A percentile compares a stretch with the other conserved stretches of the same genome.
Conservation (phyloP, 2,888 invertebrate genomes). For the Tenthredo livida region DNA sequence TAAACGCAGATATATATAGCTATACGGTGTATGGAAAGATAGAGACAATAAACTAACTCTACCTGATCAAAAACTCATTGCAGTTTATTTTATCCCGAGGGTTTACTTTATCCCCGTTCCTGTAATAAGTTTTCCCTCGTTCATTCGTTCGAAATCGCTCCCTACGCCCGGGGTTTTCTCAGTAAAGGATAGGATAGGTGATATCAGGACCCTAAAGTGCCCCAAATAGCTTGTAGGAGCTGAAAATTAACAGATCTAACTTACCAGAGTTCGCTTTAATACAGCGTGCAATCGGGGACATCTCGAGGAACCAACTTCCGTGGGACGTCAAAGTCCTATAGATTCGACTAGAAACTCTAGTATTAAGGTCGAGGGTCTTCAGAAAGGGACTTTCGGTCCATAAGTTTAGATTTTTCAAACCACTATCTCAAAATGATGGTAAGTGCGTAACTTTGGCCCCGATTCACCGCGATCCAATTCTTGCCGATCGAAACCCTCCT, state of each 20-base stretch:
- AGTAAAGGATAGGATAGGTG: background rate
- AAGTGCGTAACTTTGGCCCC: background rate
- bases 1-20: background rate
- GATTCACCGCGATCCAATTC: no score
- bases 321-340: slow-evolving; percentile 23
- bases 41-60: slow-evolving; percentile 31
- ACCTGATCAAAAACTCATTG: slow-evolving; percentile 48
- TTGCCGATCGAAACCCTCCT: no score
- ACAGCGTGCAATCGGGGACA: slow-evolving; percentile 22
- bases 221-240: slow-evolving; percentile 29
- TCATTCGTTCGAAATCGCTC: slow-evolving; percentile 3
- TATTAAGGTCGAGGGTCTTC: background rate
- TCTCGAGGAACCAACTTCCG: background rate
- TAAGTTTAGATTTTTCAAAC: background rate
- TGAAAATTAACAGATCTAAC: slow-evolving; percentile 40
- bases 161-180: background rate
- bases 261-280: slow-evolving; percentile 24
- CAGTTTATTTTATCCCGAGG: slow-evolving; percentile 46
- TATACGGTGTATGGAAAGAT: background rate
- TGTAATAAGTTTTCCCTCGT: slow-evolving; percentile 41
- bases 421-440: background rate
- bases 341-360: background rate
- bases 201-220: slow-evolving; percentile 9
- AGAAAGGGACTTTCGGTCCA: background rate
- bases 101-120: slow-evolving; percentile 33